Conservation (phyloP, 1,140 invertebrate species). For the Sinonovacula constricta region DNA sequence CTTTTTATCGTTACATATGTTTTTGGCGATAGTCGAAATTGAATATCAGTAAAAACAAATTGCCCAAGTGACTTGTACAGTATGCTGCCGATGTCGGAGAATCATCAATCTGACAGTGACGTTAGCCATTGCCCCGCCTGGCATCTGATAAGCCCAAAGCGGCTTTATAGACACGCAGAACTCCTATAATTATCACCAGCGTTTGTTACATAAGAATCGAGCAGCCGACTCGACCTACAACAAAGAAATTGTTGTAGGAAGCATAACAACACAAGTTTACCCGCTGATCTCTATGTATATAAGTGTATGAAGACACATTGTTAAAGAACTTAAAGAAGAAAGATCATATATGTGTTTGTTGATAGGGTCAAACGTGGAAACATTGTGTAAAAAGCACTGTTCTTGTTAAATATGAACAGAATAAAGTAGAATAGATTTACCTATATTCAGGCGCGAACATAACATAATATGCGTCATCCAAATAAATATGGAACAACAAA, state of each 20-base stretch:
- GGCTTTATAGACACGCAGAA: conserved; percentile 40
- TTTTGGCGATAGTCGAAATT: conserved; percentile 44
- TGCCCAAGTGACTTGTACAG: conserved; percentile 38
- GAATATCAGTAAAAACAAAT: conserved; percentile 54
- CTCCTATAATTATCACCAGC: conserved; percentile 10
- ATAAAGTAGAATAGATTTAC: no score
- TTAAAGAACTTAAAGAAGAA: background rate
- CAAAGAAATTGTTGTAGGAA: background rate
- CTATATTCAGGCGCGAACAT: no score
- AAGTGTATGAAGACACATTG: background rate
- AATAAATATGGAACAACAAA: no score
- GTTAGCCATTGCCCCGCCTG: conserved; percentile 41
- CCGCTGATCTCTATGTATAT: background rate
- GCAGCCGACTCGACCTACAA: background rate
- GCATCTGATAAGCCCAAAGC: conserved; percentile 42
- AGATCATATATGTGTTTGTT: background rate
- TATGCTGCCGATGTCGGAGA: conserved; percentile 30
- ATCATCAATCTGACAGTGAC: conserved; percentile 42
- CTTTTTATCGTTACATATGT: background rate
- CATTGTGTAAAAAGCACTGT: no score
- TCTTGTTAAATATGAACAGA: no score
- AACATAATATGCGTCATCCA: no score
- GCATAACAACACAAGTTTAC: background rate
- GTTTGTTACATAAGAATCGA: background rate
- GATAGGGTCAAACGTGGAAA: no score